Percentiles rank a stretch among this genome's conserved stretches.
These are phyloP conservation scores for Diploscapter pachys DNA, from an alignment of 1,140 invertebrate species.

Conservation along the genomic window DNA sequence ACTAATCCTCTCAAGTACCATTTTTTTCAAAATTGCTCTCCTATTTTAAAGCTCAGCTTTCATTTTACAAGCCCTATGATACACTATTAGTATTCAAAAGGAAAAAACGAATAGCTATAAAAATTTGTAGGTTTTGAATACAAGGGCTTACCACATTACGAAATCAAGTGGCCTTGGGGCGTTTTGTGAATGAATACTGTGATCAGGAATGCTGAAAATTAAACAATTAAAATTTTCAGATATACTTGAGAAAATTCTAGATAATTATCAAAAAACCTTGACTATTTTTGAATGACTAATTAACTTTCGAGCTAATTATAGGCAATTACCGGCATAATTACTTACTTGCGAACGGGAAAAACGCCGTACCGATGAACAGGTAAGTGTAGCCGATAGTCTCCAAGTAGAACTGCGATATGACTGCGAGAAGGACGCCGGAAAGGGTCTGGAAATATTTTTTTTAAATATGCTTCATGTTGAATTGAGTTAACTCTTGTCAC, in stretches of 20 bases:
- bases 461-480: too few species aligned
- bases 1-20: too few species aligned
- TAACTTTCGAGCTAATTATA: too few species aligned
- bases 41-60: too few species aligned
- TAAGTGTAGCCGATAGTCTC: constrained; percentile 51
- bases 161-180: constrained; percentile 48
- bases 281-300: too few species aligned
- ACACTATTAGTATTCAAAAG: too few species aligned
- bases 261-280: neutral
- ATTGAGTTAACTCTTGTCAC: too few species aligned
- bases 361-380: constrained; percentile 54
- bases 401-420: constrained; percentile 49
- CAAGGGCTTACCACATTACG: neutral
- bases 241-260: neutral
- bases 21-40: too few species aligned
- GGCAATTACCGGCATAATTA: too few species aligned
- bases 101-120: too few species aligned
- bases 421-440: constrained; percentile 46
- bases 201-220: constrained; percentile 50
- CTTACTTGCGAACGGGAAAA: constrained; percentile 52
- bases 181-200: constrained; percentile 50
- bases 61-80: too few species aligned
- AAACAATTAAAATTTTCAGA: constrained; percentile 23
- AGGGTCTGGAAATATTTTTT: constrained; percentile 41
- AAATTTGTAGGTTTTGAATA: too few species aligned